Percentiles rank a stretch among this genome's conserved stretches.
These are phyloP conservation scores for Leptatherina wallacei DNA, from an alignment of 2,797 vertebrate genomes.

Conservation along the genomic window DNA sequence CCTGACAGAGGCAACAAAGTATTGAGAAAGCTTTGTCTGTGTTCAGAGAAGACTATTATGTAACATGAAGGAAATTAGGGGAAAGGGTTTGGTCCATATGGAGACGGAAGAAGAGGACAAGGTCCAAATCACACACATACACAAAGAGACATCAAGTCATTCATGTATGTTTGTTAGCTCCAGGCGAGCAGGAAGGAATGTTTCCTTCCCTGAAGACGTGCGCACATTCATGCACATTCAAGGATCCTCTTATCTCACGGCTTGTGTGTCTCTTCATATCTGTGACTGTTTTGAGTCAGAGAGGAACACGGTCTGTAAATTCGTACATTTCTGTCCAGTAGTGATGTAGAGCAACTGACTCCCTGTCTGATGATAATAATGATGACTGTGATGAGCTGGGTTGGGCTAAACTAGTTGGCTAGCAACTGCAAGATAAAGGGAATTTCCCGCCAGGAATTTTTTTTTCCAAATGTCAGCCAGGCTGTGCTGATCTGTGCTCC, in stretches of 20 bases:
- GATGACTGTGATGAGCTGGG: conserved; percentile 62
- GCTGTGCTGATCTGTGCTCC: conserved; percentile 47
- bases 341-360: conserved; percentile 56
- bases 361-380: conserved; percentile 68
- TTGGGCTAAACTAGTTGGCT: conserved; percentile 52
- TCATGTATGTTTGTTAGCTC: conserved; percentile 56
- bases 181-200: conserved; percentile 54
- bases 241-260: conserved; percentile 64
- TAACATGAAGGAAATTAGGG: conserved; percentile 40
- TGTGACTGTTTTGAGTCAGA: conserved; percentile 53
- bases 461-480: conserved; percentile 66
- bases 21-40: conserved; percentile 37
- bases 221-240: conserved; percentile 49
- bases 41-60: conserved; percentile 50
- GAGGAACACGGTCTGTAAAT: conserved; percentile 52
- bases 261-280: conserved; percentile 52
- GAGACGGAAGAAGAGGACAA: conserved; percentile 43
- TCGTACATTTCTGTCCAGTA: conserved; percentile 38
- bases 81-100: conserved; percentile 36
- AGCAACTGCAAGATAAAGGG: conserved; percentile 62
- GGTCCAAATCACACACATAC: conserved; percentile 34
- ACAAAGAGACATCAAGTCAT: conserved; percentile 38
- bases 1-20: conserved; percentile 36
- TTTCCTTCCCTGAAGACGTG: conserved; percentile 57
- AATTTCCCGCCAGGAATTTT: conserved; percentile 70